Evolutionary conservation across 2,888 invertebrate species (phyloP).

Genomic region (Panopea generosa): DNA sequence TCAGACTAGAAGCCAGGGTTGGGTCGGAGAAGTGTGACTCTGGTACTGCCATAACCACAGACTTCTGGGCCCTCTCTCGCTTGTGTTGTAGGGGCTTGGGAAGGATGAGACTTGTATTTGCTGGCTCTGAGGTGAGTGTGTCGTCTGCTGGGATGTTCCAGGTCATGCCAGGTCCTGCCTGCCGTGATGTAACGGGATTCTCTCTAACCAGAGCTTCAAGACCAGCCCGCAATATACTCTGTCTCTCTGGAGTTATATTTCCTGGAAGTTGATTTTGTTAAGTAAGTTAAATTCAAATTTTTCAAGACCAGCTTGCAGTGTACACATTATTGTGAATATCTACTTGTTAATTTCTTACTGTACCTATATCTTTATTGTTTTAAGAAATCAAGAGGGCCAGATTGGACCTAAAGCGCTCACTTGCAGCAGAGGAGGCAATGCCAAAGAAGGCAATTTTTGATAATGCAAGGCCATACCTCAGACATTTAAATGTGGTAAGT

Average conservation of each 20-base stretch:
- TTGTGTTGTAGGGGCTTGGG: constrained; percentile 66
- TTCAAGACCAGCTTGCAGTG: no score
- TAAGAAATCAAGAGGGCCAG: no score
- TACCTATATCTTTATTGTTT: no score
- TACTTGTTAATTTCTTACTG: no score
- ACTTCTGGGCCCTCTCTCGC: constrained; percentile 66
- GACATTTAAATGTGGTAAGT: no score
- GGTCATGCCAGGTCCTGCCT: constrained; percentile 37
- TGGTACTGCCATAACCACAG: constrained; percentile 49
- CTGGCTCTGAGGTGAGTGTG: constrained; percentile 37
- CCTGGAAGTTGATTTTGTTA: no score
- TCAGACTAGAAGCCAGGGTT: constrained; percentile 73
- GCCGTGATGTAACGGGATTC: constrained; percentile 14
- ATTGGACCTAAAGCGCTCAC: no score
- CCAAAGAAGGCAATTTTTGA: no score
- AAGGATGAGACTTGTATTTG: constrained; percentile 67
- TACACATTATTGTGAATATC: no score
- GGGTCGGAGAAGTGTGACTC: constrained; percentile 76
- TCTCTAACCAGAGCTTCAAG: constrained; percentile 68
- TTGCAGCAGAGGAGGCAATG: no score
- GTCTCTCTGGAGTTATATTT: constrained; percentile 66
- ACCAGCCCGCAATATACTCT: constrained; percentile 70
- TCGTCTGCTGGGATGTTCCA: constrained; percentile 64
- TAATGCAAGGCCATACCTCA: no score
- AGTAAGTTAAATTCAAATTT: no score